Conservation (phyloP, 2,113 vertebrate species). For the Monopterus albus region DNA sequence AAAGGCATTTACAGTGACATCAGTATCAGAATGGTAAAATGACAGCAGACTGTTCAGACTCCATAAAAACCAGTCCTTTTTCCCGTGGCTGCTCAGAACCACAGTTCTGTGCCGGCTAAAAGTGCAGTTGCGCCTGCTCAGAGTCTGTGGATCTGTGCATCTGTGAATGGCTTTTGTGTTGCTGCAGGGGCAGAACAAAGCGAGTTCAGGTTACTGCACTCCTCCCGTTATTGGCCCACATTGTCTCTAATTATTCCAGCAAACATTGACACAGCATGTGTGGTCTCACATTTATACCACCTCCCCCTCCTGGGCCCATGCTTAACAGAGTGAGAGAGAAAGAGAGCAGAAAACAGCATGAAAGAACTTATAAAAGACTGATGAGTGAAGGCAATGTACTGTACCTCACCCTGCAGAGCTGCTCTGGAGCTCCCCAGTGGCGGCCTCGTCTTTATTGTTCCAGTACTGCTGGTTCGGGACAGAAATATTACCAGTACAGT, state of each 20-base stretch:
- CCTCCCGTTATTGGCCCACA: slow-evolving; percentile 73
- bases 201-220: slow-evolving; percentile 78
- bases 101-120: slow-evolving; percentile 14
- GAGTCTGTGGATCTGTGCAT: slow-evolving; percentile 49
- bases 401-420: too few relatives aligned
- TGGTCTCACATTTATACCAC: slow-evolving; percentile 75
- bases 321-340: slow-evolving; percentile 45
- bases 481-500: too few relatives aligned
- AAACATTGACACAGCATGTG: slow-evolving; percentile 82
- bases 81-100: slow-evolving; percentile 20
- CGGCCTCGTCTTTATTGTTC: too few relatives aligned
- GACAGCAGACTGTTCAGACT: slow-evolving; percentile 10
- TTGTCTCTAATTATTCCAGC: slow-evolving; percentile 80
- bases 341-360: slow-evolving; percentile 14
- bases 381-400: slow-evolving; percentile 18
- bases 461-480: too few relatives aligned
- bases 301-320: slow-evolving; percentile 16
- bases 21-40: slow-evolving; percentile 41
- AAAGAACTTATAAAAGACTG: slow-evolving; percentile 17
- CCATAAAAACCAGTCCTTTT: slow-evolving; percentile 50
- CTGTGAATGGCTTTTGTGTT: slow-evolving; percentile 77
- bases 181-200: slow-evolving; percentile 74
- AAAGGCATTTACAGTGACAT: slow-evolving; percentile 65
- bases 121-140: slow-evolving; percentile 55
- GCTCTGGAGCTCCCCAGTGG: too few relatives aligned